Evolutionary conservation across 2,888 invertebrate species (phyloP), one percentile per base, ranked within the genome.

Genomic region (Lasioglossum vierecki): DNA sequence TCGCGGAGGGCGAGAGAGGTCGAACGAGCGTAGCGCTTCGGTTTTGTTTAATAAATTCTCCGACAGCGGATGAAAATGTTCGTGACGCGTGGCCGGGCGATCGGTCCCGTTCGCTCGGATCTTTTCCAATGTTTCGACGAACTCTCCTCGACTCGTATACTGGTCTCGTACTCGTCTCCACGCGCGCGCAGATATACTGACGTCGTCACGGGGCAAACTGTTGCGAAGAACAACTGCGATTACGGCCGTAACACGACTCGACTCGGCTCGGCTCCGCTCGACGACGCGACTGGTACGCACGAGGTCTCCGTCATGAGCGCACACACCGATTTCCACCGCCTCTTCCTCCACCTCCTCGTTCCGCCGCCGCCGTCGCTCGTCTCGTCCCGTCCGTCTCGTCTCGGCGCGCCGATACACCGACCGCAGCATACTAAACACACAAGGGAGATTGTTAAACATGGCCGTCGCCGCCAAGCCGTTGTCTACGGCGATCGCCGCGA

Each of bases 371-470:
- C 89, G 71, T 74, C 88, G 83, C 83, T 88, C 84, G 83, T 82
- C 82, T 72, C 85, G 84, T 72, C 79, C 82, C 82, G 77, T 78
- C 72, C 88, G 83, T 89, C 79, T 85, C 85, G 86, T 84, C 83
- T 78, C 88, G 87, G 86, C 88, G 88, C 91, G 92, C 91, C 91
- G 93, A 92, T 90, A 91, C 93, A 91, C 92, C 92, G 92, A 93
- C 93, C 90, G 90, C 91, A 89, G 93, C 93, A 91, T 92, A 92
- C 93, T 93, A 93, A 93, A 92, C 92, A 91, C 91, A 92, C 91
- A 91, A 91, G 90, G 87, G 86, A 91, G 90, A 88, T 90, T 89
- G 89, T 93, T 93, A 92, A 93, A 93, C 91, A 93, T 93, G 93
- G 93, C 93, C 88, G 92, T 90, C 88, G 80, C 85, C 81, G 80